phyloP scores from a whole-genome alignment of 2,888 invertebrate genomes.

The Amphimallon solstitiale region DNA sequence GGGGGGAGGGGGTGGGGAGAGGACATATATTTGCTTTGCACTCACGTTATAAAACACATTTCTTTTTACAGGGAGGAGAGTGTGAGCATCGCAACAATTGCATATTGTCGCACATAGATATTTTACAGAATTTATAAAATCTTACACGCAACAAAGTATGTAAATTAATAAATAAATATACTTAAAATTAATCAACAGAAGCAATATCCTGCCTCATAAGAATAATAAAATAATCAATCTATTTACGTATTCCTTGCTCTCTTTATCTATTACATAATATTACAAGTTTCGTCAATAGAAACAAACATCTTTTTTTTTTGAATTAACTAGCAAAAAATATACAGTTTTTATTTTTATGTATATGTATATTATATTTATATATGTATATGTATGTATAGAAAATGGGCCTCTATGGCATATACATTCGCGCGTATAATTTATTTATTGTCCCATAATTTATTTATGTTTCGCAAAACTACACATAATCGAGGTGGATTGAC shows the following conservation, averaged over 20 bases:
- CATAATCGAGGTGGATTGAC: background rate
- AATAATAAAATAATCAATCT: conserved; percentile 4
- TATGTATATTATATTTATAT: conserved; percentile 2
- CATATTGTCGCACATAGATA: background rate
- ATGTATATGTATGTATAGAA: conserved; percentile 1
- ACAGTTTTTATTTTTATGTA: background rate
- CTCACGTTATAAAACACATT: too few species aligned
- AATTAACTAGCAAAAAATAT: background rate
- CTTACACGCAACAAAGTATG: conserved; percentile 13
- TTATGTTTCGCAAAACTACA: background rate
- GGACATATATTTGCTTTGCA: too few species aligned
- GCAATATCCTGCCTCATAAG: background rate
- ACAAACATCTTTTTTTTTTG: background rate
- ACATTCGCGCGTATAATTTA: background rate
- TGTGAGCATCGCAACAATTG: background rate
- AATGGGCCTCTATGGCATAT: conserved; percentile 7
- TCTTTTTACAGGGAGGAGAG: background rate
- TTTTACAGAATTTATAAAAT: conserved; percentile 1
- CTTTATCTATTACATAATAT: background rate
- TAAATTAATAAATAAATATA: conserved; percentile 16
- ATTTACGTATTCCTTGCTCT: background rate
- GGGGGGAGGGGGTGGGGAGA: too few species aligned
- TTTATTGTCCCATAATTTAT: background rate
- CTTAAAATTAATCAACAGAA: conserved; percentile 11
- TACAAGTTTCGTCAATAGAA: background rate